Base-by-base conservation (phyloP, 1,140 invertebrate species). In the Zaprionus vittiger region DNA sequence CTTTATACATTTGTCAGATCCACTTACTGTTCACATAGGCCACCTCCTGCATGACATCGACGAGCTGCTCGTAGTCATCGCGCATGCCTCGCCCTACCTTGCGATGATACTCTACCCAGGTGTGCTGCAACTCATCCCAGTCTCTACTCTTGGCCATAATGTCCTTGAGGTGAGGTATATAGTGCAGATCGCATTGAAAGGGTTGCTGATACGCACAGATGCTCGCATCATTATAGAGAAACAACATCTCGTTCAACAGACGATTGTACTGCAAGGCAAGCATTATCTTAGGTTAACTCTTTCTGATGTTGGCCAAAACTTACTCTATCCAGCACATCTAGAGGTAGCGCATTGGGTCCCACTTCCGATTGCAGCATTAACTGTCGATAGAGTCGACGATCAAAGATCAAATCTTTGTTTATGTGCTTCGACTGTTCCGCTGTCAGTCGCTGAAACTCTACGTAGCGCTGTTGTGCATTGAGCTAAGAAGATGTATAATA, bases 31-130 rank as follows among this genome's bases (percentile, higher is more conserved):
- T 98, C 1, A 96, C 94, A 87, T 94, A 94, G 1, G 98, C 96
- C 7, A 97, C 98, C 76, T 98, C 95, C 81, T 99, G 99, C 60
- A 96, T 97, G 2, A 99, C 93, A 37, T 96, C 94, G 0, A 98
- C 95, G 79, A 98, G 94, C 87, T 98, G 96, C 57, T 96, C 95
- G 86, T 97, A 99, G 5, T 97, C 93, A 63, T 97, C 95, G 66
- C 96, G 95, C 82, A 99, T 96, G 78, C 96, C 95, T 55, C 95
- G 95, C 0, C 96, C 96, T 12, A 96, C 96, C 68, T 96, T 95
- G 77, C 96, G 94, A 77, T 97, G 94, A 97, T 97, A 99, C 83
- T 97, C 96, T 0, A 95, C 95, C 98, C 98, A 99, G 0, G 96
- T 95, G 79, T 97, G 95, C 73, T 96, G 96, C 59, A 98, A 87